A percentile compares a stretch with the other conserved stretches of the same genome.
Conservation (phyloP, 2,797 vertebrate species). For the Caiman crocodilus region DNA sequence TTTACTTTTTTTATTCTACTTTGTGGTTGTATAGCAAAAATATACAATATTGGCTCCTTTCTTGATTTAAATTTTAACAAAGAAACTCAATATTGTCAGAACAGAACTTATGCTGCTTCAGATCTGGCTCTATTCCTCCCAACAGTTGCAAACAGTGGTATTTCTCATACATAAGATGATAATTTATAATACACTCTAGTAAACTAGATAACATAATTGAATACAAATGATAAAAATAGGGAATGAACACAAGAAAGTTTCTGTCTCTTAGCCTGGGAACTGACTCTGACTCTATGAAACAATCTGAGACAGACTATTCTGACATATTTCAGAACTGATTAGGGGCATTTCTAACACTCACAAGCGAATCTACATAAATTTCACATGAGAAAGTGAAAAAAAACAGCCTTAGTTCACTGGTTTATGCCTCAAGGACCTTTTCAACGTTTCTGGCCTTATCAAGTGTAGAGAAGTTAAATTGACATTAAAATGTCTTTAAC, state of each 20-base stretch:
- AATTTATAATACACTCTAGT: not conserved
- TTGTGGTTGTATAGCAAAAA: not conserved
- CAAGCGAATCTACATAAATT: not conserved
- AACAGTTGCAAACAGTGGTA: not conserved
- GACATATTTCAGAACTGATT: not conserved
- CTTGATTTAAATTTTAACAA: not conserved
- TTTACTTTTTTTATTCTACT: not conserved
- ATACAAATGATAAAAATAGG: not conserved
- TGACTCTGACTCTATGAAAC: not conserved
- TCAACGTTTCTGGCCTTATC: constrained; percentile 44
- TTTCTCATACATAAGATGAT: not conserved
- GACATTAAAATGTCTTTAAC: not conserved
- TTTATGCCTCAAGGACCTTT: constrained; percentile 52
- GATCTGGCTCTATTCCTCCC: not conserved
- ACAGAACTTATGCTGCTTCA: not conserved
- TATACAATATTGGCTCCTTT: not conserved
- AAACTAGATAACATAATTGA: not conserved
- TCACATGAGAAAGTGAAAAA: not conserved
- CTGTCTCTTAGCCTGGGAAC: not conserved
- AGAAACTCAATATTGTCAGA: not conserved
- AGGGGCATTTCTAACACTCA: not conserved
- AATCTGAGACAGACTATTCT: not conserved
- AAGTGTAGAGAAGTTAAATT: not conserved
- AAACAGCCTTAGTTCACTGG: not conserved
- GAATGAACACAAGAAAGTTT: not conserved